Evolutionary conservation across 2,797 vertebrate genomes (phyloP).

Genomic region (Lutjanus campechanus): DNA sequence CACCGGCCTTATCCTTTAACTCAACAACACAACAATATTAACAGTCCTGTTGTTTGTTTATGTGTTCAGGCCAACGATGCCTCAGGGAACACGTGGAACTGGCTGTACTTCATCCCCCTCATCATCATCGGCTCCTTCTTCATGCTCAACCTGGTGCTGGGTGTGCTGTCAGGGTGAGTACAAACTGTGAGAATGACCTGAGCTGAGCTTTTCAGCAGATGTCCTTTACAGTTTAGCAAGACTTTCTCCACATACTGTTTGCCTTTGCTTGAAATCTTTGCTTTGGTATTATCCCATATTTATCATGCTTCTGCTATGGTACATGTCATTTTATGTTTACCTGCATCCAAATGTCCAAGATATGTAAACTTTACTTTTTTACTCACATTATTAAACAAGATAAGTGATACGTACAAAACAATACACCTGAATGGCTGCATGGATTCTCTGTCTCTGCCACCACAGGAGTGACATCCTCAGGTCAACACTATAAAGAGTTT

Average conservation of each 20-base stretch:
- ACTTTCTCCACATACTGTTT: not conserved
- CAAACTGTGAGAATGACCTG: not conserved
- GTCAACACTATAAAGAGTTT: not conserved
- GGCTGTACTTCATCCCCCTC: conserved; percentile 98
- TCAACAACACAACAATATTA: conserved; percentile 9
- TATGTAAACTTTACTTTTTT: not conserved
- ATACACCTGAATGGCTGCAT: not conserved
- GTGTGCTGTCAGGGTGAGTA: conserved; percentile 91
- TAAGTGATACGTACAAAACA: not conserved
- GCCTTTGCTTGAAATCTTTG: not conserved
- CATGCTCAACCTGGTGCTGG: conserved; percentile 98
- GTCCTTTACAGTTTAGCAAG: not conserved
- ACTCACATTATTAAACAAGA: not conserved
- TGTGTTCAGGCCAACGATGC: conserved; percentile 92
- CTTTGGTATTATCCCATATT: not conserved
- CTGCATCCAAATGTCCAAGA: not conserved
- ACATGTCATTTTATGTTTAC: not conserved
- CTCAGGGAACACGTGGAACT: conserved; percentile 96
- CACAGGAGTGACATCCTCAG: not conserved
- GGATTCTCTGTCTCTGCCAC: not conserved
- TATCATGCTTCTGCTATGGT: not conserved
- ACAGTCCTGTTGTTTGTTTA: conserved; percentile 28
- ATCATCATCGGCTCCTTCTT: conserved; percentile 99
- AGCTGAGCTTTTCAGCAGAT: not conserved
- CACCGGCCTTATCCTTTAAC: not conserved